Base-by-base conservation (phyloP, 2,888 invertebrate genomes). In the Volucella inanis region DNA sequence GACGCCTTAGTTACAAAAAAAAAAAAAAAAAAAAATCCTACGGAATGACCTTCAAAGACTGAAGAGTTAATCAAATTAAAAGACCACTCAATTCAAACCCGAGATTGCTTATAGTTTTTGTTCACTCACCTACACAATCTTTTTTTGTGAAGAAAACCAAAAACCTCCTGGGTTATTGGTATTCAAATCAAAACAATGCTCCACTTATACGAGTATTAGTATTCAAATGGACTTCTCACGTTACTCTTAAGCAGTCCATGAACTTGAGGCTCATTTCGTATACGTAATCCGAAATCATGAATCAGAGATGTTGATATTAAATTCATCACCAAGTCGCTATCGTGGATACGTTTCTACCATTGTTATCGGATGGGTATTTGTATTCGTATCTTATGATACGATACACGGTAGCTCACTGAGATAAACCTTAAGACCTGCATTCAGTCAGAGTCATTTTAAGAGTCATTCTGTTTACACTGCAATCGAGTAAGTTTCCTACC, bases 401-500 rank as follows among this genome's bases (percentile, higher is more conserved):
- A 59, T n/a, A 22, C 45, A 8, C 18, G 45, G n/a, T 9, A 14
- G 52, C 12, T 15, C 50, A 50, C 15, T 15, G 9, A 4, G 15
- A 50, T 10, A 50, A 15, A 14, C 10, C n/a, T 62, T 62, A 31
- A 31, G 31, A 31, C 6, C 31, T 6, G 2, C 6, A 31, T 31
- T 31, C 31, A 31, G 6, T 6, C 31, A 6, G 6, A 31, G 31
- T 31, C 31, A 6, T 31, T 31, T 31, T 6, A 31, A 31, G 6
- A 31, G 6, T 31, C 4, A 31, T 4, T 31, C 31, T 62, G 57
- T 81, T 75, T 75, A 38, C 59, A 54, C 54, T 74, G 55, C 68
- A 68, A 80, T 80, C 39, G 62, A 55, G 74, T 74, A 68, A 74
- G 43, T 62, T 74, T 74, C 68, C 68, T 55, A 68, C 49, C 62